Percentiles rank a stretch among this genome's conserved stretches.
phyloP scores from a whole-genome alignment of 2,888 invertebrate genomes.

The Lasioglossum lativentre region DNA sequence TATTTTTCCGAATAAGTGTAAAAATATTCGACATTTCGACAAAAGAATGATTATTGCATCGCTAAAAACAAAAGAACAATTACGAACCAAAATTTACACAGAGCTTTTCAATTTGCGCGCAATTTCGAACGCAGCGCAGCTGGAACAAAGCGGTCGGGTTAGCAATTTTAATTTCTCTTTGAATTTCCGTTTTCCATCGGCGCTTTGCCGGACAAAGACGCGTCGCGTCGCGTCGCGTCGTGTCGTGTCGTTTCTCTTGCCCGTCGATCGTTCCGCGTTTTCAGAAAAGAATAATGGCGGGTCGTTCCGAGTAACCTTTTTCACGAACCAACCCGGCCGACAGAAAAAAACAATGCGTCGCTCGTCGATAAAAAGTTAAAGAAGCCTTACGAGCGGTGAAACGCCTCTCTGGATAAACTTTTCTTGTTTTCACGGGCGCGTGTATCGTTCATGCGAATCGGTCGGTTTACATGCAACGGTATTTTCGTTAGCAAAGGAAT shows the following conservation, averaged over 20 bases:
- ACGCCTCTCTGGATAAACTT: constrained; percentile 51
- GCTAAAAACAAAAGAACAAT: background rate
- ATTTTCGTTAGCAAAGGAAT: constrained; percentile 54
- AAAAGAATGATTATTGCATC: background rate
- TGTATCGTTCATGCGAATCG: constrained; percentile 38
- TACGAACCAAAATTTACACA: background rate
- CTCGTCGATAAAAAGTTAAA: constrained; percentile 40
- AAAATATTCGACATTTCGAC: no score
- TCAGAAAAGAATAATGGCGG: background rate
- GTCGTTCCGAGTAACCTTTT: background rate
- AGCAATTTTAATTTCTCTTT: background rate
- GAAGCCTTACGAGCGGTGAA: constrained; percentile 51
- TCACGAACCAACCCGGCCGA: constrained; percentile 5
- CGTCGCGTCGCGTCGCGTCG: no score
- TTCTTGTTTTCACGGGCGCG: constrained; percentile 51
- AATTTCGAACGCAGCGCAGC: background rate
- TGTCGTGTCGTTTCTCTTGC: background rate
- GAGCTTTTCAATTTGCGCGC: background rate
- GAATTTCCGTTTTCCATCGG: background rate
- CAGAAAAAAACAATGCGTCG: constrained; percentile 4
- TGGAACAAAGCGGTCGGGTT: background rate
- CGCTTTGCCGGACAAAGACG: background rate
- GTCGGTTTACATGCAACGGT: constrained; percentile 47
- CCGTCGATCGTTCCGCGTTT: background rate
- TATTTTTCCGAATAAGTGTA: no score